Percentiles rank a stretch among this genome's conserved stretches.
phyloP scores from a whole-genome alignment of 1,140 invertebrate species.

The Nymphalis io region DNA sequence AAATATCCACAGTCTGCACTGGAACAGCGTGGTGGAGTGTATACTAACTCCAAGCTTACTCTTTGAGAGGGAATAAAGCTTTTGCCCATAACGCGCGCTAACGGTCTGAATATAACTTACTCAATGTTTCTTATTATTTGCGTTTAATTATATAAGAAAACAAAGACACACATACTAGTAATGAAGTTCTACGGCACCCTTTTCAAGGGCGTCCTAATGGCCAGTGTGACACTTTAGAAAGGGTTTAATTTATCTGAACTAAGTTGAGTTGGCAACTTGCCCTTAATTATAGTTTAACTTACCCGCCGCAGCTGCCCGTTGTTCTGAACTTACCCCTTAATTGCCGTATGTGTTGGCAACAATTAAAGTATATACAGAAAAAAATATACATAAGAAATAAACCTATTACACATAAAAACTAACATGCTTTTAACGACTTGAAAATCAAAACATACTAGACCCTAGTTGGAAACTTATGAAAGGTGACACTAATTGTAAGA shows the following conservation, averaged over 20 bases:
- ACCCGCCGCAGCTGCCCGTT: slow-evolving; percentile 48
- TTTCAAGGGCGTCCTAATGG: slow-evolving; percentile 29
- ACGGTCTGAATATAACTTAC: neutral
- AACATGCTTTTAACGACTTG: too few relatives aligned
- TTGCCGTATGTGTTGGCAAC: neutral
- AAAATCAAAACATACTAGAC: neutral
- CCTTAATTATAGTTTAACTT: slow-evolving; percentile 78
- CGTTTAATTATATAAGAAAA: neutral
- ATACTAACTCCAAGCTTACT: too few relatives aligned
- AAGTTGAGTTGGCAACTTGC: slow-evolving; percentile 55
- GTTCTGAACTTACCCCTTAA: slow-evolving; percentile 14
- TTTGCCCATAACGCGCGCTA: too few relatives aligned
- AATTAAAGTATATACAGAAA: neutral
- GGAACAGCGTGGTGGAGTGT: too few relatives aligned
- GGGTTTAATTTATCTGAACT: slow-evolving; percentile 75
- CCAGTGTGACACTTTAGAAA: slow-evolving; percentile 48
- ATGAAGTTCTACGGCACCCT: slow-evolving; percentile 8
- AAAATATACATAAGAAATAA: too few relatives aligned
- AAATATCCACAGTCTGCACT: too few relatives aligned
- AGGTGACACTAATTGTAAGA: too few relatives aligned
- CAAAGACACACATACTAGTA: neutral
- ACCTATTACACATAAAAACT: neutral
- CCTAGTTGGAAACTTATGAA: too few relatives aligned
- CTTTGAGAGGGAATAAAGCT: too few relatives aligned
- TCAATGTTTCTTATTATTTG: neutral